Percentiles rank a stretch among this genome's conserved stretches.
Conservation (phyloP, 2,797 vertebrate genomes). For the Phoebastria nigripes region DNA sequence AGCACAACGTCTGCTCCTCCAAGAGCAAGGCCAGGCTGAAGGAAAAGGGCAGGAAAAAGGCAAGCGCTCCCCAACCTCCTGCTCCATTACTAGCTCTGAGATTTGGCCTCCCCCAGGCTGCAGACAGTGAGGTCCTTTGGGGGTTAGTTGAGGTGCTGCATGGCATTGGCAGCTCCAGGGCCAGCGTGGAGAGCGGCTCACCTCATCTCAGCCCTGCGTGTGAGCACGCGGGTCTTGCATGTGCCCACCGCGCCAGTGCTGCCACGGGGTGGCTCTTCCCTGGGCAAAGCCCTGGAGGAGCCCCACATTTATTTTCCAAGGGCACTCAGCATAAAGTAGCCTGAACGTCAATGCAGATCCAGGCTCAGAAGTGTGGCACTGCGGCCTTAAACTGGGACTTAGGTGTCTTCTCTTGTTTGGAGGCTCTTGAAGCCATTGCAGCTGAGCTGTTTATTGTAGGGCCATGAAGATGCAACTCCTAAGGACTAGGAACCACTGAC, state of each 20-base stretch:
- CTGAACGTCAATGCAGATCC: not conserved
- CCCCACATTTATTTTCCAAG: not conserved
- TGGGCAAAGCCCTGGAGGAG: not conserved
- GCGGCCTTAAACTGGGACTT: not conserved
- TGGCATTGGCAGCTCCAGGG: not conserved
- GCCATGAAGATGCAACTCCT: not conserved
- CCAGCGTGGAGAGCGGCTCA: not conserved
- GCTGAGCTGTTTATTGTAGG: not conserved
- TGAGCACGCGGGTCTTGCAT: fast-evolving
- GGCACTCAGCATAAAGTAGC: not conserved
- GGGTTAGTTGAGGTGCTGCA: not conserved
- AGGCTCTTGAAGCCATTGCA: not conserved
- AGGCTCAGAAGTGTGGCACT: not conserved
- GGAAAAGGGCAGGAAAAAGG: constrained; percentile 91
- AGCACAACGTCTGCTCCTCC: constrained; percentile 79
- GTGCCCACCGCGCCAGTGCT: not conserved
- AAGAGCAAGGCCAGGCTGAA: constrained; percentile 86
- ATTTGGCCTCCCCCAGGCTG: not conserved
- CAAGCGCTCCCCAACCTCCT: constrained; percentile 21
- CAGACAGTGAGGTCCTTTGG: not conserved
- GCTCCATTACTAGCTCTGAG: not conserved
- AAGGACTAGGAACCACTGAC: not conserved
- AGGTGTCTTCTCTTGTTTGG: not conserved
- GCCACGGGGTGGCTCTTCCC: not conserved
- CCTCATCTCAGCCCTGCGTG: not conserved